phyloP scores from a whole-genome alignment of 2,113 vertebrate species.

The Peucedramus taeniatus region DNA sequence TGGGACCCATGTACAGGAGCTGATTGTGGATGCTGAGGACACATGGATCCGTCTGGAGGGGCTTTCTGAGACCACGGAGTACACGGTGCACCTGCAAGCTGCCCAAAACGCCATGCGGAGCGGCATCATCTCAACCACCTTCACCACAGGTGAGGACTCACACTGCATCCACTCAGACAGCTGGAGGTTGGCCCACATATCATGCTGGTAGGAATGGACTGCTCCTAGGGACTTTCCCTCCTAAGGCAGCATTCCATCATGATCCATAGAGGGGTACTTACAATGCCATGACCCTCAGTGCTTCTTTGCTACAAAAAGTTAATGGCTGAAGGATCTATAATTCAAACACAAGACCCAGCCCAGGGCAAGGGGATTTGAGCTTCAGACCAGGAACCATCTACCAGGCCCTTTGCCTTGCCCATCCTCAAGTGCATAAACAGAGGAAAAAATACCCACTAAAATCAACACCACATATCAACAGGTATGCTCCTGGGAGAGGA shows the following conservation, averaged over 20 bases:
- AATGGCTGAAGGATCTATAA: neutral
- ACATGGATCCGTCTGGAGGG: constrained; percentile 96
- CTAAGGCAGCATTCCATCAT: neutral
- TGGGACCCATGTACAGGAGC: constrained; percentile 76
- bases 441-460: neutral
- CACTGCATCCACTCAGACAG: accelerated
- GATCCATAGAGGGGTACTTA: neutral
- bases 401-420: neutral
- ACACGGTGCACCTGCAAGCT: constrained; percentile 87
- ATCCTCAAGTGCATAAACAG: neutral
- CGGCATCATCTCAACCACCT: constrained; percentile 78
- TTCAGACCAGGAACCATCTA: neutral
- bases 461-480: neutral
- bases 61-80: constrained; percentile 88
- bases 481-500: neutral
- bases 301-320: neutral
- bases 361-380: neutral
- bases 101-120: constrained; percentile 84
- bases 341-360: neutral
- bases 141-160: constrained; percentile 84
- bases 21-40: constrained; percentile 95
- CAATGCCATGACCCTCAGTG: neutral
- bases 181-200: accelerated
- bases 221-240: neutral
- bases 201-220: neutral